Evolutionary conservation across 2,888 invertebrate genomes (phyloP), one percentile per base, ranked within the genome.

Genomic region (Eremobia ochroleuca): DNA sequence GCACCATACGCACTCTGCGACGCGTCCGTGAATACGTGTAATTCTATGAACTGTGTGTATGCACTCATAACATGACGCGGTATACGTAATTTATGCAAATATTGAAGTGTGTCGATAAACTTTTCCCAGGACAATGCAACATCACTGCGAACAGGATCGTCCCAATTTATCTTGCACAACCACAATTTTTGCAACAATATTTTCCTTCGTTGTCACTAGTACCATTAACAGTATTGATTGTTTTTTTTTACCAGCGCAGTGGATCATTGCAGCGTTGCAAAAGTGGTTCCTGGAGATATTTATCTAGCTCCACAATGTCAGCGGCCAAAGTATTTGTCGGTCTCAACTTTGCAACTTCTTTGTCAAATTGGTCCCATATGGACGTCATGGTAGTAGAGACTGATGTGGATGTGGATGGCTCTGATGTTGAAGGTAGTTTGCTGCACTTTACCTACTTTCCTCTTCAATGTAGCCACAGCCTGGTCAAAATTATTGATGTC

Each of bases 291-390:
- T 64, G 64, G 37, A 64, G 40, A n/a, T 64, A 40, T 40, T 64
- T n/a, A 3, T 64, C 64, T 15, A 40, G 13, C 64, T 64, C 40
- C 8, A 64, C 64, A 40, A 64, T 64, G 64, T 15, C 40, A 64
- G 64, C 64, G n/a, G 15, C n/a, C 15, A 13, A 64, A 1, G 64
- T 40, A n/a, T 64, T 64, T n/a, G 64, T 64, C 3, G 64, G 64
- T 64, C 40, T 64, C 64, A 40, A 64, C 6, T 64, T 64, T n/a
- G 64, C 64, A 6, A 64, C 64, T 64, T 64, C 40, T 37, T n/a
- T n/a, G 1, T 64, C 64, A 64, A 64, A 64, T 40, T 64, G 64
- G 40, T 64, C 64, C 64, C 64, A 64, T 64, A 64, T n/a, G n/a
- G 64, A 64, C 65, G 65, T 21, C 65, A 9, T 31, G 21, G 65